Base-by-base conservation (phyloP, 2,797 vertebrate species). In the Uromys caudimaculatus region DNA sequence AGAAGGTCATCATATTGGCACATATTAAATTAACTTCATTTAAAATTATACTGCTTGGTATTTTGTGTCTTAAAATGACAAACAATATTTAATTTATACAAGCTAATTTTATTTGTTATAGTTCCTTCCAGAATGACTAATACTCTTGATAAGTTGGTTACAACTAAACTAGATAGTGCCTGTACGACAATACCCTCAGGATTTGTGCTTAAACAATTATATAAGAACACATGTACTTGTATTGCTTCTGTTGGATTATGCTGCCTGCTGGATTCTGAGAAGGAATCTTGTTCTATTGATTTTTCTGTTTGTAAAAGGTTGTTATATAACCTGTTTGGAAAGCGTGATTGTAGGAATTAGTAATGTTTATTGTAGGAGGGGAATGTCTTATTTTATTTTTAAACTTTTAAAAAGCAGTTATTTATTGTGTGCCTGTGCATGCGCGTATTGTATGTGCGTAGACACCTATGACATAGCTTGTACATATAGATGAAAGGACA, bases 71-170 rank as follows among this genome's bases (percentile, higher is more conserved):
- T 94, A 92, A 90, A 81, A 91, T 92, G 77, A 86, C 35, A 93
- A 92, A 82, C 32, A 79, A 50, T 69, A 94, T 96, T 92, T 89
- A 95, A 88, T 97, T 93, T 95, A 62, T n/a, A 16, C 32, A 89
- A 69, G 38, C 75, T 96, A 95, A 92, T 94, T 29, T 35, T 64
- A 88, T 94, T 96, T 96, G 29, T 77, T 93, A 56, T 77, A 89
- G 24, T 83, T 85, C 85, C 64, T 86, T 89, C 38, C 23, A 71
- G 60, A 76, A 91, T 79, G 76, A 92, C 58, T 82, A 89, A 93
- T 94, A 73, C 75, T 47, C 50, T 41, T 85, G 85, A 92, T 83
- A 93, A 83, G 83, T 81, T 93, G 60, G 21, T 94, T 93, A 69
- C 73, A 77, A 79, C 35, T 83, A 90, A 91, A 84, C 50, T 67